Conservation (phyloP, 1,140 invertebrate species). For the Heliconius congener region DNA sequence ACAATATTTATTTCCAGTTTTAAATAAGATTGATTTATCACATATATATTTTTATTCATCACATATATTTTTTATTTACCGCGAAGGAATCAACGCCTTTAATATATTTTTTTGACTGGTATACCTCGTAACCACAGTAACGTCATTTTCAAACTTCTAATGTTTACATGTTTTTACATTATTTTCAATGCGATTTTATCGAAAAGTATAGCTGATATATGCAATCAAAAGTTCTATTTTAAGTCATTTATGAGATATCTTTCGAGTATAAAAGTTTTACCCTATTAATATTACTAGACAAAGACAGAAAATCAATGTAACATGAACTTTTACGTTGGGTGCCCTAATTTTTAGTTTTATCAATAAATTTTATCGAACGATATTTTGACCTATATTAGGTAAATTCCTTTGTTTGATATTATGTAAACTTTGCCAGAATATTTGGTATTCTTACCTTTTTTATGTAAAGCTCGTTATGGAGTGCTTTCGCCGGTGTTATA, state of each 20-base stretch:
- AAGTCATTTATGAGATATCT: not conserved
- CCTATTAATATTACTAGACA: not conserved
- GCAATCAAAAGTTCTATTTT: not conserved
- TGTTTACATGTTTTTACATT: conserved; percentile 25
- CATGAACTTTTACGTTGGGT: not conserved
- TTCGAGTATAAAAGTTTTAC: not conserved
- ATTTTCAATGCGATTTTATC: not conserved
- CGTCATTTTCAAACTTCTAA: conserved; percentile 28
- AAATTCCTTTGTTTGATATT: not conserved
- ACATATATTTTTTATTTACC: too few relatives aligned
- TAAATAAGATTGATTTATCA: too few relatives aligned
- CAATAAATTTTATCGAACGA: conserved; percentile 35
- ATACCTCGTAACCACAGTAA: conserved; percentile 30
- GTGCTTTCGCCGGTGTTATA: not conserved
- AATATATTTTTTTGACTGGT: conserved; percentile 4
- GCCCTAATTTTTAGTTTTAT: conserved; percentile 41
- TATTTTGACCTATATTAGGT: conserved; percentile 34
- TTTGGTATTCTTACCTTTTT: not conserved
- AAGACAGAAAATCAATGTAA: not conserved
- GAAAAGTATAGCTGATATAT: not conserved
- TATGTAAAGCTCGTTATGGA: not conserved
- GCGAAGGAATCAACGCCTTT: too few relatives aligned
- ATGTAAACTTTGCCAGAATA: not conserved
- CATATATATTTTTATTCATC: too few relatives aligned
- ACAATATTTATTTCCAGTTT: too few relatives aligned